These are phyloP conservation scores for Sebastes dallii DNA, from an alignment of 2,797 vertebrate species.

Conservation along the genomic window DNA sequence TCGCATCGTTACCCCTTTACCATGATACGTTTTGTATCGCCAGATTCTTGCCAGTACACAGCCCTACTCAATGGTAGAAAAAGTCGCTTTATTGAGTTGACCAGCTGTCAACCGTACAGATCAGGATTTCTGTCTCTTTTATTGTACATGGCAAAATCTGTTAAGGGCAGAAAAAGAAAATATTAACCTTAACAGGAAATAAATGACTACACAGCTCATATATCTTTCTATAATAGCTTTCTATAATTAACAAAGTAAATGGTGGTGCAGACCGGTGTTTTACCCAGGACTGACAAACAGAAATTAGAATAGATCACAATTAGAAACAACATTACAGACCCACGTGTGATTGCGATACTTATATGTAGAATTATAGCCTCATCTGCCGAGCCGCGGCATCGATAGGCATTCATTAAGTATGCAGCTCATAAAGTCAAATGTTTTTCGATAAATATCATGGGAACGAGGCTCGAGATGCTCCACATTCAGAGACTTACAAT, in stretches of 20 bases:
- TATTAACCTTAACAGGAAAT: not conserved
- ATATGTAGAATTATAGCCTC: conserved; percentile 77
- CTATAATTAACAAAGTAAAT: conserved; percentile 28
- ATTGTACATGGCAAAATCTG: not conserved
- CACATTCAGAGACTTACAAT: conserved; percentile 75
- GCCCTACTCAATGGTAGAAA: not conserved
- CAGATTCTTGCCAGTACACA: too few relatives aligned
- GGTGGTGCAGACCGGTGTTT: conserved; percentile 4
- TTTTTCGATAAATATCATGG: conserved; percentile 85
- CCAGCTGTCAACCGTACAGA: not conserved
- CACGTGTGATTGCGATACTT: conserved; percentile 69
- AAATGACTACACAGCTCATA: not conserved
- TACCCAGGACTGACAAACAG: conserved; percentile 22
- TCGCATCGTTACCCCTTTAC: rapidly evolving
- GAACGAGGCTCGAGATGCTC: conserved; percentile 77
- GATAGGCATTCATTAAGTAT: conserved; percentile 80
- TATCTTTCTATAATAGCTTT: not conserved
- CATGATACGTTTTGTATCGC: rapidly evolving
- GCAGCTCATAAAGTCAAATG: conserved; percentile 83
- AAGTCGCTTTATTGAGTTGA: not conserved
- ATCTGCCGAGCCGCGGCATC: conserved; percentile 71
- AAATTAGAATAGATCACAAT: conserved; percentile 65
- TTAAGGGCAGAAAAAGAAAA: not conserved
- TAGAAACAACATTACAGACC: conserved; percentile 65
- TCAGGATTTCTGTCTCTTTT: not conserved